These are phyloP conservation scores for Casuarius casuarius DNA, from an alignment of 2,113 vertebrate genomes.

Conservation along the genomic window DNA sequence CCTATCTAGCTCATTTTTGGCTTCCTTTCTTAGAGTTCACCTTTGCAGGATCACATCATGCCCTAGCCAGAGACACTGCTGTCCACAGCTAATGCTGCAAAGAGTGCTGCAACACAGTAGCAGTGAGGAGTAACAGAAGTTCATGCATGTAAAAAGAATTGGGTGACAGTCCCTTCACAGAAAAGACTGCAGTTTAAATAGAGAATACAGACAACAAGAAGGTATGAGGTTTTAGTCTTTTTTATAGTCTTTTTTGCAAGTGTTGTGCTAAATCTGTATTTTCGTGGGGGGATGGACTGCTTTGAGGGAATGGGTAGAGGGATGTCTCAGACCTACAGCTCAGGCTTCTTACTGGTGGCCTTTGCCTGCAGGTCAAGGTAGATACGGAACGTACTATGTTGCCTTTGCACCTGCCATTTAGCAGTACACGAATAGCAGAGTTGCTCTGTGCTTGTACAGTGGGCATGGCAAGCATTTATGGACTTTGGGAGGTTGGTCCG, in stretches of 20 bases:
- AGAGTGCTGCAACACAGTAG: fast-evolving
- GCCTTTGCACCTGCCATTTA: fast-evolving
- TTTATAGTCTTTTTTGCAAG: not conserved
- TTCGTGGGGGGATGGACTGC: too few species aligned
- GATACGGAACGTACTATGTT: fast-evolving
- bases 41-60: fast-evolving
- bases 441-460: not conserved
- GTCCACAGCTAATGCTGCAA: not conserved
- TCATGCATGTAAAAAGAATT: fast-evolving
- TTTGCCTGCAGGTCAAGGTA: fast-evolving
- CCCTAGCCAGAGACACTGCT: too few species aligned
- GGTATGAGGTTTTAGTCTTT: too few species aligned
- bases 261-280: not conserved
- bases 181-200: not conserved
- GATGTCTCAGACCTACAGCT: not conserved
- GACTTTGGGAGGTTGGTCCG: too few species aligned
- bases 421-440: fast-evolving
- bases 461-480: too few species aligned
- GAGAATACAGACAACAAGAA: not conserved
- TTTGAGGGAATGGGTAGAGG: fast-evolving
- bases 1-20: not conserved
- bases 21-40: not conserved
- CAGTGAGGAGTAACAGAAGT: not conserved
- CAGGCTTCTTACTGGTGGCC: fast-evolving
- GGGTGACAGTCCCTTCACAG: fast-evolving